A percentile compares a stretch with the other conserved stretches of the same genome.
Evolutionary conservation across 1,140 invertebrate genomes (phyloP).

Genomic region (Leptinotarsa texana): DNA sequence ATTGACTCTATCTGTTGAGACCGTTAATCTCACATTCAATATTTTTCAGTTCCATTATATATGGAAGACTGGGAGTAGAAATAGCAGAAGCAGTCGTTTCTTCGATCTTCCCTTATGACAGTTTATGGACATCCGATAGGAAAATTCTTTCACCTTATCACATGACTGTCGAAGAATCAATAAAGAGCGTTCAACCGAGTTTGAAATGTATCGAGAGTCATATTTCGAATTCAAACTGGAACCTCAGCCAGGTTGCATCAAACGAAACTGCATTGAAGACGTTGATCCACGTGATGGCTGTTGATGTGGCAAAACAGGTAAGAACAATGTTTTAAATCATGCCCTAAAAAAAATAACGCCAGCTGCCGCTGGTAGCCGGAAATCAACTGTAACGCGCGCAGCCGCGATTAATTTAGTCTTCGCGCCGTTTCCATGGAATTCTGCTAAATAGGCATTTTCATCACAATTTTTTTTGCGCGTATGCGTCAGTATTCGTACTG

Average conservation of each 20-base stretch:
- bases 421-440: no score
- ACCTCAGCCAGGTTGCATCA: conserved; percentile 30
- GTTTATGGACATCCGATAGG: conserved; percentile 56
- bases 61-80: conserved; percentile 58
- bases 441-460: no score
- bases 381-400: no score
- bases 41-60: conserved; percentile 55
- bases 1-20: no score
- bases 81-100: conserved; percentile 56
- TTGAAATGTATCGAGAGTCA: conserved; percentile 39
- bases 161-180: conserved; percentile 46
- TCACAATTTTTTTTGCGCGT: no score
- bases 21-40: no score
- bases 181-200: conserved; percentile 32
- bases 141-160: conserved; percentile 52
- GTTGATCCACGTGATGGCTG: conserved; percentile 43
- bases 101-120: conserved; percentile 54
- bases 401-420: no score
- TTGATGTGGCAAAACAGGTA: conserved; percentile 47
- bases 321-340: conserved; percentile 16
- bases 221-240: conserved; percentile 37
- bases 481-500: no score
- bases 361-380: no score
- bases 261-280: conserved; percentile 41
- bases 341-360: no score